Evolutionary conservation across 2,113 vertebrate species (phyloP).

Genomic region (Pituophis catenifer): DNA sequence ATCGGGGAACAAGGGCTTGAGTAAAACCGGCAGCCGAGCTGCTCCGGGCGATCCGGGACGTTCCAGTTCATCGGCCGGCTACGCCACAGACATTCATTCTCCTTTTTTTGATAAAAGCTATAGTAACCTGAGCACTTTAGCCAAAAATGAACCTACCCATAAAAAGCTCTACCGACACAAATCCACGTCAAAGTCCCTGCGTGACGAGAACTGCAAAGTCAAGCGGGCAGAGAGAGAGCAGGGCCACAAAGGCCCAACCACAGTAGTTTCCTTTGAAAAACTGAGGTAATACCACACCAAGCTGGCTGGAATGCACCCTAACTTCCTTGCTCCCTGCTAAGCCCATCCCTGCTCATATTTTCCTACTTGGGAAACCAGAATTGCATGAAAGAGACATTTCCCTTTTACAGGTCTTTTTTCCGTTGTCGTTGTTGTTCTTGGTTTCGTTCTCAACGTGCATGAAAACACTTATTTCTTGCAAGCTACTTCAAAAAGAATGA

Average conservation of each 20-base stretch:
- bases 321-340: slow-evolving; percentile 75
- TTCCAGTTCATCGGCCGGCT: slow-evolving; percentile 79
- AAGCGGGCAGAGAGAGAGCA: slow-evolving; percentile 89
- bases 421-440: slow-evolving; percentile 16
- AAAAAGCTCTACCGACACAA: slow-evolving; percentile 99
- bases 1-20: slow-evolving; percentile 81
- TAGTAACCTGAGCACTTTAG: slow-evolving; percentile 91
- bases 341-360: slow-evolving; percentile 67
- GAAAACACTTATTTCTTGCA: slow-evolving; percentile 90
- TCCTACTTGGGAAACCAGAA: slow-evolving; percentile 81
- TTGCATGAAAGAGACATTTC: slow-evolving; percentile 92
- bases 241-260: slow-evolving; percentile 89
- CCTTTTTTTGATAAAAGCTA: slow-evolving; percentile 91
- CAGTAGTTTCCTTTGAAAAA: slow-evolving; percentile 98
- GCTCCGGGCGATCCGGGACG: slow-evolving; percentile 77
- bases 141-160: slow-evolving; percentile 90
- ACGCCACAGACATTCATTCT: slow-evolving; percentile 69
- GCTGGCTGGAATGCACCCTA: slow-evolving; percentile 86
- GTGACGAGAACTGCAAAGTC: slow-evolving; percentile 96
- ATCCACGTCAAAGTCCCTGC: slow-evolving; percentile 93
- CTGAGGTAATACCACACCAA: slow-evolving; percentile 99
- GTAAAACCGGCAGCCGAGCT: slow-evolving; percentile 87
- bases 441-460: slow-evolving; percentile 76
- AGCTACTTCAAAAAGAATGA: slow-evolving; percentile 92
- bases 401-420: slow-evolving; percentile 73